phyloP scores from a whole-genome alignment of 2,113 vertebrate species.

The Nothoprocta pentlandii region DNA sequence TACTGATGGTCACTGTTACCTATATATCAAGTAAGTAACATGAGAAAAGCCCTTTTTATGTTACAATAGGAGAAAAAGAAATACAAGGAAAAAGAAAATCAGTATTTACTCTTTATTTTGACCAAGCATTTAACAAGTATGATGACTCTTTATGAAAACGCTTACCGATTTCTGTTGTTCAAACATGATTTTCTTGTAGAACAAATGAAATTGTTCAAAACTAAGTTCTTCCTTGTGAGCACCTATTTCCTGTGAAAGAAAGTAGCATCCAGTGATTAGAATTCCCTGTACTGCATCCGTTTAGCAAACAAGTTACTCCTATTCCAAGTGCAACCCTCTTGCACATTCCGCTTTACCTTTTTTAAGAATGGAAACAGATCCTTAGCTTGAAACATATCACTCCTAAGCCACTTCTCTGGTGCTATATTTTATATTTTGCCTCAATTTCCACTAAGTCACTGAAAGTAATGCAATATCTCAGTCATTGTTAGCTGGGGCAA shows the following conservation, averaged over 20 bases:
- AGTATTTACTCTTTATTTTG: not conserved
- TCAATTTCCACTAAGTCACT: not conserved
- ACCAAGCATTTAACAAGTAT: not conserved
- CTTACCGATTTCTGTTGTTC: conserved; percentile 92
- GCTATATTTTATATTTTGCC: not conserved
- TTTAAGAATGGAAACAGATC: not conserved
- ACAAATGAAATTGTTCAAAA: conserved; percentile 95
- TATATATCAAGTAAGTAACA: not conserved
- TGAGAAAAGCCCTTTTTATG: not conserved
- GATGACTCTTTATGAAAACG: not conserved
- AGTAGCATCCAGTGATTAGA: not conserved
- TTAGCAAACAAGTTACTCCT: not conserved
- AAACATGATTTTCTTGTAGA: conserved; percentile 97
- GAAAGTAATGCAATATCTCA: not conserved
- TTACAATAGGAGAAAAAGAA: not conserved
- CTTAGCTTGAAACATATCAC: not conserved
- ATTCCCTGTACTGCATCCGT: not conserved
- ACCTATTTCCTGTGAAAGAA: conserved; percentile 85
- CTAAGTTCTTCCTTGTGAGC: conserved; percentile 90
- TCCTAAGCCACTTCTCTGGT: not conserved
- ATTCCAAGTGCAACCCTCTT: not conserved
- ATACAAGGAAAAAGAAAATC: not conserved
- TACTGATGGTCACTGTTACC: not conserved
- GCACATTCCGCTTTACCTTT: not conserved
- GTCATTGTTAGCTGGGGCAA: not conserved